Evolutionary conservation across 2,113 vertebrate species (phyloP), one percentile per base, ranked within the genome.

Genomic region (Pyrgilauda ruficollis): DNA sequence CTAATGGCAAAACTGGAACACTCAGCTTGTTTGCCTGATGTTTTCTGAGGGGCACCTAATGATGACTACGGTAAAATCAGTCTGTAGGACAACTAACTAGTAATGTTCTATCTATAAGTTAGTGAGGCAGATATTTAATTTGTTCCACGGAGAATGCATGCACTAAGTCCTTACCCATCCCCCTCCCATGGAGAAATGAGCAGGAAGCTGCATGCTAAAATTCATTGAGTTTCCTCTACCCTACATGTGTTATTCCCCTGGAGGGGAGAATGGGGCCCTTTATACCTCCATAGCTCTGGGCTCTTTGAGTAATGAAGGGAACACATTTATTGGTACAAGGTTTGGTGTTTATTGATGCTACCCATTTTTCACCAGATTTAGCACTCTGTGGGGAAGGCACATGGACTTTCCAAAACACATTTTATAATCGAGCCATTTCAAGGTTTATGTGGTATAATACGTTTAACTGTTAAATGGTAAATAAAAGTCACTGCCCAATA

Each of bases 261-360:
- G 63, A 95, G 74, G 96, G 86, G 93, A 96, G 96, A 97, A 96
- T 97, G 94, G 87, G 74, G 90, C 90, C 95, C 89, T 97, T 96
- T 96, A 94, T 93, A 86, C 75, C 86, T 64, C 75, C 50, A 89
- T 67, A 84, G 94, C 95, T 96, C 96, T 87, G 67, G 82, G 82
- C 74, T 95, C 92, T 96, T 86, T 87, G 95, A 97, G 92, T 97
- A 96, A 97, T 97, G 98, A 98, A 97, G 96, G 97, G 97, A 97
- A 93, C 96, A 95, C 95, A 96, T 98, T 98, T 98, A 98, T 98
- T 97, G 97, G 97, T 95, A 96, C 95, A 97, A 97, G 94, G 87
- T 89, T 93, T 96, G 24, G 97, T 97, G 98, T 98, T 98, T 98
- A 98, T 98, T 97, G 98, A 97, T 97, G 94, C 94, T 97, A 97